Evolutionary conservation across 2,797 vertebrate genomes (phyloP).

Genomic region (Rhabdophis nuchalis): DNA sequence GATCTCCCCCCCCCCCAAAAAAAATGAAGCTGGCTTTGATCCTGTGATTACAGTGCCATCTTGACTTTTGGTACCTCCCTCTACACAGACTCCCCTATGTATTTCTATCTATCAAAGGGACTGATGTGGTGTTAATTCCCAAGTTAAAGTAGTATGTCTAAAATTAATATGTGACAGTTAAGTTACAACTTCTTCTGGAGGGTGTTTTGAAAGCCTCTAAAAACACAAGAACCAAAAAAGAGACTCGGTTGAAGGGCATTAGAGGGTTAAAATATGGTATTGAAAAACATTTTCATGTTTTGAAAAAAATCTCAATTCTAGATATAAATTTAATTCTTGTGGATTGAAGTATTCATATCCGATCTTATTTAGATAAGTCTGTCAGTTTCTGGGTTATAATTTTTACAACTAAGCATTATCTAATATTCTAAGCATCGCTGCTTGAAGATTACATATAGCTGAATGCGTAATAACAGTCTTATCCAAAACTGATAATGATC

Average conservation of each 20-base stretch:
- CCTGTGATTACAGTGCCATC: not conserved
- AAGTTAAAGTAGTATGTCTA: not conserved
- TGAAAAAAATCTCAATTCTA: not conserved
- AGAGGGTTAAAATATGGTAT: not conserved
- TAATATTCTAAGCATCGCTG: not conserved
- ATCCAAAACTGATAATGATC: not conserved
- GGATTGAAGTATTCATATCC: not conserved
- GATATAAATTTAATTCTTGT: not conserved
- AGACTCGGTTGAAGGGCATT: not conserved
- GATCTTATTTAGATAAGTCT: not conserved
- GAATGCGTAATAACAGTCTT: not conserved
- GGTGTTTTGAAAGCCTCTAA: not conserved
- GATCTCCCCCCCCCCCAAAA: too few relatives aligned
- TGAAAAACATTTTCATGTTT: not conserved
- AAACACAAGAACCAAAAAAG: not conserved
- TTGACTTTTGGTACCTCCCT: not conserved
- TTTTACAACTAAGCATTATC: not conserved
- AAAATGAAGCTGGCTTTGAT: not conserved
- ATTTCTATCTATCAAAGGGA: not conserved
- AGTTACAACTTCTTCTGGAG: not conserved
- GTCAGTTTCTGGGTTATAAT: not conserved
- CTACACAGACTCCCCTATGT: not conserved
- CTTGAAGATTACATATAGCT: not conserved
- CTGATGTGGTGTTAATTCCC: not conserved
- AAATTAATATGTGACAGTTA: not conserved